Evolutionary conservation across 2,797 vertebrate genomes (phyloP).

Genomic region (Poeciliopsis presidionis): DNA sequence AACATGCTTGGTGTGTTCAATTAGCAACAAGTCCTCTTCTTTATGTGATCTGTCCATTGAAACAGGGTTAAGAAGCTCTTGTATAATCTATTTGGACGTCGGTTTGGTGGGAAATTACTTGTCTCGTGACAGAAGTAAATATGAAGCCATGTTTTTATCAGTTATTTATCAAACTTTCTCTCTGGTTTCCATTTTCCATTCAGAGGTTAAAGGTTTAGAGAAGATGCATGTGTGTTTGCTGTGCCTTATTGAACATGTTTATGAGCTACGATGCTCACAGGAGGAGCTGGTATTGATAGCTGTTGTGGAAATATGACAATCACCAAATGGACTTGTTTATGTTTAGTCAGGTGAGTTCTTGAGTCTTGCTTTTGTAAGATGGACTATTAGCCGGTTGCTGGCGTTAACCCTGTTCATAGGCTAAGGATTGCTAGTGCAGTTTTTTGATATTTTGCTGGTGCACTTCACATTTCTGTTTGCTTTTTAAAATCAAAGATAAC

Average conservation of each 20-base stretch:
- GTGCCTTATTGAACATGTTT: conserved; percentile 39
- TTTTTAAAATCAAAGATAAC: background rate
- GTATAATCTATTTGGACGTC: background rate
- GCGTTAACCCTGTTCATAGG: conserved; percentile 6
- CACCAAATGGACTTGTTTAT: background rate
- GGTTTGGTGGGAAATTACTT: background rate
- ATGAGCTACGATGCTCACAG: conserved; percentile 22
- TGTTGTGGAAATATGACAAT: conserved; percentile 39
- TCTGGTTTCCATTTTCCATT: background rate
- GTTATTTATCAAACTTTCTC: background rate
- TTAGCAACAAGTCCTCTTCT: background rate
- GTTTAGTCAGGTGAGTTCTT: background rate
- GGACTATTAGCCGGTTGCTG: conserved; percentile 5
- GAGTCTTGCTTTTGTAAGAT: conserved; percentile 34
- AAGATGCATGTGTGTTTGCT: conserved; percentile 27
- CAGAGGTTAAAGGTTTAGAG: background rate
- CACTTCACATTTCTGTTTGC: background rate
- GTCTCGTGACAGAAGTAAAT: background rate
- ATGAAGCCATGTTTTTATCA: background rate
- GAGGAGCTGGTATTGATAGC: conserved; percentile 13
- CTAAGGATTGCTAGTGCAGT: background rate
- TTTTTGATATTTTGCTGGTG: background rate
- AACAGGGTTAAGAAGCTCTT: background rate
- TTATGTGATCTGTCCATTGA: background rate
- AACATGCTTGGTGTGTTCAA: background rate